Evolutionary conservation across 1,140 invertebrate species (phyloP), one percentile per base, ranked within the genome.

Genomic region (Wasmannia auropunctata): DNA sequence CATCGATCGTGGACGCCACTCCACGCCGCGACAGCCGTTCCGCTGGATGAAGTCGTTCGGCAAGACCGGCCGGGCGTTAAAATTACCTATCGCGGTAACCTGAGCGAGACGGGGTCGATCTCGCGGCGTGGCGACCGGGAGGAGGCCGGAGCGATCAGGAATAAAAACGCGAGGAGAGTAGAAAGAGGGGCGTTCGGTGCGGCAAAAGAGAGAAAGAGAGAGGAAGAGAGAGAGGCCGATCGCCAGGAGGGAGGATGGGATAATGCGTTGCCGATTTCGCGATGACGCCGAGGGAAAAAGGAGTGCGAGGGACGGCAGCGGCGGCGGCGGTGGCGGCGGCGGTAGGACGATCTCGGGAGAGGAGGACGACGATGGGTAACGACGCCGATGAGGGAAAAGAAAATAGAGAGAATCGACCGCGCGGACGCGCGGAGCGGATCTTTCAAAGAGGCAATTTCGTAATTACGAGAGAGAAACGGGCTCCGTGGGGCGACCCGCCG

Each of bases 381-480:
- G 88, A 90, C 80, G 88, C 86, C 86, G 88, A 87, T 90, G 88
- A 75, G 51, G 62, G 86, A 90, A 90, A 87, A 90, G 88, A 90
- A 90, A 89, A 89, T 89, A 85, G 88, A 90, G 85, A 89, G 88
- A 90, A 87, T 58, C 86, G 86, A 80, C 72, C 70, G 88, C 86
- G 75, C 88, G 87, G 89, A 88, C 88, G 89, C 70, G 88, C 89
- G 81, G 89, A 90, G 89, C 89, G 89, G 89, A 90, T 90, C 89
- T 87, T 90, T 90, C 89, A 92, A 92, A 92, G 91, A 92, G 91
- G 91, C 91, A 92, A 92, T 92, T 92, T 92, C 79, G 91, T 92
- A 92, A 92, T 92, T 92, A 92, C 83, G 91, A 92, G 86, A 91
- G 86, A 87, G 79, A 76, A 85, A 89, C 80, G 90, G 77, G 86